phyloP scores from a whole-genome alignment of 2,113 vertebrate genomes.

The Nothocercus nigrocapillus region DNA sequence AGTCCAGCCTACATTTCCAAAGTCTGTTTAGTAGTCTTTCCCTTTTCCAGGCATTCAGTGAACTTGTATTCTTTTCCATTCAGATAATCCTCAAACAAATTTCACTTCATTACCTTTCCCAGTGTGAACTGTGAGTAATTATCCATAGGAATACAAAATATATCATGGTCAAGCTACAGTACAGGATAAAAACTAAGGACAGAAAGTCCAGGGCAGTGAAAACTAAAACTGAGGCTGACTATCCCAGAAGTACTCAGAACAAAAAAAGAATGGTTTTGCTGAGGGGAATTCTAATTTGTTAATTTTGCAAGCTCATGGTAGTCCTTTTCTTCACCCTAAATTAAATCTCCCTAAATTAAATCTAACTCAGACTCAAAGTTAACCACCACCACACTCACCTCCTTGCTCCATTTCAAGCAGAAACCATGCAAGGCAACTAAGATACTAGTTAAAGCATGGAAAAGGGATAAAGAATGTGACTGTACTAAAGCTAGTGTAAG shows the following conservation, averaged over 20 bases:
- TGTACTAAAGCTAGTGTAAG: not conserved
- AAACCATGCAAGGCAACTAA: not conserved
- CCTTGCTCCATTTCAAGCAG: not conserved
- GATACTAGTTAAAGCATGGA: not conserved
- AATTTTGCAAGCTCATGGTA: not conserved
- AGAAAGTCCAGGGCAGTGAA: not conserved
- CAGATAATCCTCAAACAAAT: not conserved
- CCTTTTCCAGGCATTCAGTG: not conserved
- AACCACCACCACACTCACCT: not conserved
- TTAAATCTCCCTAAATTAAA: not conserved
- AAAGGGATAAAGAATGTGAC: not conserved
- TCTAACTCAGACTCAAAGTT: not conserved
- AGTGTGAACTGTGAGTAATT: not conserved
- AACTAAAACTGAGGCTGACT: not conserved
- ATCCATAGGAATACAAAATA: not conserved
- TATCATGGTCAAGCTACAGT: not conserved
- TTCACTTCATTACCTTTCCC: not conserved
- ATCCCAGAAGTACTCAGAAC: not conserved
- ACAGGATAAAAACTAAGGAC: not conserved
- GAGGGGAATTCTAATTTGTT: not conserved
- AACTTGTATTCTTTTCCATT: not conserved
- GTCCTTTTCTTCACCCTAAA: not conserved
- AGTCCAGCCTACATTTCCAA: not conserved
- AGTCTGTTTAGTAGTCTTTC: not conserved
- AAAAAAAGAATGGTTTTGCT: not conserved